These are phyloP conservation scores for Idaea straminata DNA, from an alignment of 2,888 invertebrate species.

Conservation along the genomic window DNA sequence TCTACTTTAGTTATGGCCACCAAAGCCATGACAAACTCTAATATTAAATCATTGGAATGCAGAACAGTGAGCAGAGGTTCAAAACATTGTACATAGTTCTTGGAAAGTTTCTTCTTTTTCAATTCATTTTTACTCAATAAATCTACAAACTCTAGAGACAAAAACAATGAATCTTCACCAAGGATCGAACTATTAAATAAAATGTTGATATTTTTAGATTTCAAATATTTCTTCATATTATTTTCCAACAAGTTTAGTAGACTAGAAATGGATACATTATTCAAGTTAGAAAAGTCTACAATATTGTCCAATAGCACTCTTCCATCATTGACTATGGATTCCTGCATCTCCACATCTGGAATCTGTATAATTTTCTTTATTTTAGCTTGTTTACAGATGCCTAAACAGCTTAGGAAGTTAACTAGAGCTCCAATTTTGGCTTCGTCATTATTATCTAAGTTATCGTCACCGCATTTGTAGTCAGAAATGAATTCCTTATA, in stretches of 20 bases:
- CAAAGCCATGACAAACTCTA: slow-evolving; percentile 67
- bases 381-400: slow-evolving; percentile 61
- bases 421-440: slow-evolving; percentile 55
- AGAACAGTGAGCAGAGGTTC: slow-evolving; percentile 75
- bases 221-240: slow-evolving; percentile 50
- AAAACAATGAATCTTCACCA: slow-evolving; percentile 56
- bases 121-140: slow-evolving; percentile 45
- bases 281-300: slow-evolving; percentile 54
- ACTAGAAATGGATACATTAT: slow-evolving; percentile 49
- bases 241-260: slow-evolving; percentile 48
- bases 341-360: slow-evolving; percentile 51
- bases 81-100: slow-evolving; percentile 70
- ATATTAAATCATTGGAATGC: slow-evolving; percentile 72
- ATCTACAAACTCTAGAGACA: slow-evolving; percentile 57
- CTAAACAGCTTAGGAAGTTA: slow-evolving; percentile 61
- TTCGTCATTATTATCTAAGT: slow-evolving; percentile 39
- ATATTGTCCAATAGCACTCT: slow-evolving; percentile 54
- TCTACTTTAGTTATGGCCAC: slow-evolving; percentile 59
- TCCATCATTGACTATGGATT: slow-evolving; percentile 59
- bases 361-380: slow-evolving; percentile 64
- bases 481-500: slow-evolving; percentile 75
- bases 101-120: slow-evolving; percentile 40
- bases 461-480: slow-evolving; percentile 50
- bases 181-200: slow-evolving; percentile 53
- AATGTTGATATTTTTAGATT: slow-evolving; percentile 35